phyloP scores from a whole-genome alignment of 2,113 vertebrate genomes.

The Illadopsis cleaveri region DNA sequence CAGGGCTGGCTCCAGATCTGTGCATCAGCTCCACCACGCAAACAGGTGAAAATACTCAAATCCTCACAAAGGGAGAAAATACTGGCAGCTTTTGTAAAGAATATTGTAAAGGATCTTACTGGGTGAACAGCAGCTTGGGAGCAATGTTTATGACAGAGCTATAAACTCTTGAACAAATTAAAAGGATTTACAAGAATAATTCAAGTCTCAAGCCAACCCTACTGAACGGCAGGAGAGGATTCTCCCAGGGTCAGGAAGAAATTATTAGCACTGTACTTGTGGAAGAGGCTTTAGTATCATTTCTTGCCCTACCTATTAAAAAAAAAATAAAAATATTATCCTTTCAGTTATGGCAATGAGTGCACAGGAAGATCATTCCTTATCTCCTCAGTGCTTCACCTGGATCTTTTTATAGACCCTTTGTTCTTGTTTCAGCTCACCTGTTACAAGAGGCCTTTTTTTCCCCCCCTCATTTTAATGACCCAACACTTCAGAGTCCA shows the following conservation, averaged over 20 bases:
- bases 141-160: slow-evolving; percentile 49
- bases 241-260: slow-evolving; percentile 55
- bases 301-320: slow-evolving; percentile 59
- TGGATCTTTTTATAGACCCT: slow-evolving; percentile 74
- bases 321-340: slow-evolving; percentile 17
- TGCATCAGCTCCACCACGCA: background rate
- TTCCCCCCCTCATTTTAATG: background rate
- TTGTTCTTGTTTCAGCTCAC: slow-evolving; percentile 80
- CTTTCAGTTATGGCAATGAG: slow-evolving; percentile 67
- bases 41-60: background rate
- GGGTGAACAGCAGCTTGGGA: background rate
- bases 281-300: slow-evolving; percentile 61
- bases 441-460: slow-evolving; percentile 51
- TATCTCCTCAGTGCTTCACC: slow-evolving; percentile 76
- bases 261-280: slow-evolving; percentile 61
- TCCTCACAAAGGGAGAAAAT: background rate
- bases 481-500: slow-evolving; percentile 29
- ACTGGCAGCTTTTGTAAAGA: background rate
- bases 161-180: slow-evolving; percentile 72
- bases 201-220: slow-evolving; percentile 53
- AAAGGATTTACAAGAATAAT: slow-evolving; percentile 71
- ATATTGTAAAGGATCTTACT: background rate
- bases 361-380: slow-evolving; percentile 76
- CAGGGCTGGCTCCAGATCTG: background rate
- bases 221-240: background rate